These are phyloP conservation scores for Rugalucina vietnamica DNA, from an alignment of 2,888 invertebrate genomes.

Conservation along the genomic window DNA sequence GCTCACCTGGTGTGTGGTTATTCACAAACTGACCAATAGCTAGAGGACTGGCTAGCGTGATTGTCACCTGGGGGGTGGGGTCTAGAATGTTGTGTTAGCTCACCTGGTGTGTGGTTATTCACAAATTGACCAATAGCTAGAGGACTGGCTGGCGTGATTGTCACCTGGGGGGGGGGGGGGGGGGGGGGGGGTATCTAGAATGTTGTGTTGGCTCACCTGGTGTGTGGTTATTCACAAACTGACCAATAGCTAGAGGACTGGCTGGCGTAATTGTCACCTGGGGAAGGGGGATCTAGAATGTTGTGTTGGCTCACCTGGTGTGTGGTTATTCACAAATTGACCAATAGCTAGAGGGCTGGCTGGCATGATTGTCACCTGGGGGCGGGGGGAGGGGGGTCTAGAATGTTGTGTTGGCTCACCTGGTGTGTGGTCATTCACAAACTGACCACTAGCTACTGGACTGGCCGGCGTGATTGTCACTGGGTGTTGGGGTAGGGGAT, in stretches of 20 bases:
- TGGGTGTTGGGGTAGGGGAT: too few relatives aligned
- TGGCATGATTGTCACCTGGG: conserved; percentile 82
- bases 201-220: too few relatives aligned
- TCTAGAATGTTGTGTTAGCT: too few relatives aligned
- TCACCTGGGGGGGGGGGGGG: too few relatives aligned
- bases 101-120: conserved; percentile 84
- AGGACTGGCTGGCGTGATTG: conserved; percentile 82
- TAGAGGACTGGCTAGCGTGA: conserved; percentile 83
- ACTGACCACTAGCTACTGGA: conserved; percentile 85
- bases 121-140: conserved; percentile 85
- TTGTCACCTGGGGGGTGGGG: conserved; percentile 83
- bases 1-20: conserved; percentile 83
- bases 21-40: conserved; percentile 86
- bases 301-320: conserved; percentile 81
- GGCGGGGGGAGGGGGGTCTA: too few relatives aligned
- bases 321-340: conserved; percentile 85
- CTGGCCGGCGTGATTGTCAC: conserved; percentile 81
- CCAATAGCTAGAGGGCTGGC: conserved; percentile 85
- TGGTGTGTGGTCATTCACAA: conserved; percentile 85
- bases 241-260: conserved; percentile 85
- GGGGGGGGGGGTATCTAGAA: too few relatives aligned
- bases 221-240: conserved; percentile 85
- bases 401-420: too few relatives aligned
- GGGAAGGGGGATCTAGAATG: too few relatives aligned
- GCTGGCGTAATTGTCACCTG: conserved; percentile 82